Conservation (phyloP, 2,797 vertebrate species). For the Myiotriccus ornatus region DNA sequence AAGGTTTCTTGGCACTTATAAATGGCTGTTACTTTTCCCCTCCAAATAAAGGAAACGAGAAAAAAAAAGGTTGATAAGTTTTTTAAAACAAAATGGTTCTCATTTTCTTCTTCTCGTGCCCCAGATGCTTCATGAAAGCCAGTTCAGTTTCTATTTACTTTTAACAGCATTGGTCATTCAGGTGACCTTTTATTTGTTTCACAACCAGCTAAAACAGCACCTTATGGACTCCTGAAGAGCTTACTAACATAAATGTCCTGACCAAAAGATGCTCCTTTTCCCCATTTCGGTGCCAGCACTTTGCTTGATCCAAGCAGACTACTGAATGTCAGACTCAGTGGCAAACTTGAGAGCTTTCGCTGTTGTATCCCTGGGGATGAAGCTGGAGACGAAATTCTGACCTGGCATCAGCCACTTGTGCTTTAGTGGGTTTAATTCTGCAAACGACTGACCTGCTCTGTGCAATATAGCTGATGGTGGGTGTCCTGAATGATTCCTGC, state of each 20-base stretch:
- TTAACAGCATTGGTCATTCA: background rate
- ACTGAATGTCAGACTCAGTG: accelerated
- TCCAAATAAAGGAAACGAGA: background rate
- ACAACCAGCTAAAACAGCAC: background rate
- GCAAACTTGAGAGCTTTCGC: background rate
- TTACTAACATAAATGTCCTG: background rate
- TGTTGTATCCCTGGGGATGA: background rate
- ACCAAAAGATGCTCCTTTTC: background rate
- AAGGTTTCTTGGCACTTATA: background rate
- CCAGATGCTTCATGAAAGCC: background rate
- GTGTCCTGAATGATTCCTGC: background rate
- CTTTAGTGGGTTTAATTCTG: background rate
- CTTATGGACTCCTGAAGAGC: background rate
- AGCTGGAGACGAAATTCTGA: background rate
- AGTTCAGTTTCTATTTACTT: background rate
- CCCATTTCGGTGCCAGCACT: background rate
- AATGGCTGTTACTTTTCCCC: background rate
- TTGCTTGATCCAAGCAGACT: background rate
- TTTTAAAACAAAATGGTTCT: background rate
- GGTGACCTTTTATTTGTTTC: background rate
- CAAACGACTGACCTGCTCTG: background rate
- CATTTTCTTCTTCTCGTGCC: background rate
- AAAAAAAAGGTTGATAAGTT: background rate
- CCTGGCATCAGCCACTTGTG: background rate
- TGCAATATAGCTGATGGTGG: background rate